A percentile compares a stretch with the other conserved stretches of the same genome.
These are phyloP conservation scores for Limnodromus scolopaceus DNA, from an alignment of 2,797 vertebrate species.

Conservation along the genomic window DNA sequence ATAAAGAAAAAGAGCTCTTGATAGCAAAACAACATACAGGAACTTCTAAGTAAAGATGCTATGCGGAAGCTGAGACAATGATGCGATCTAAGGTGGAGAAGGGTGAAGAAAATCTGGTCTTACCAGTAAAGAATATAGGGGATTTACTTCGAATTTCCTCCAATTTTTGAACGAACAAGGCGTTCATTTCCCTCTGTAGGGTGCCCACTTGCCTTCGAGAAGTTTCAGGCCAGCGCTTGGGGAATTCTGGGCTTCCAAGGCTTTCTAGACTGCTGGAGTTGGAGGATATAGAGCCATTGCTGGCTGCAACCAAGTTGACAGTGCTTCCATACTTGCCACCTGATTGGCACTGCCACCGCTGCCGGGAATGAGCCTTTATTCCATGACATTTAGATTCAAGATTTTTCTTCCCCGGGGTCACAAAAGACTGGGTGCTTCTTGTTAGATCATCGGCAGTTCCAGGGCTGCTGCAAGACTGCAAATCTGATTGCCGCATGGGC, in stretches of 20 bases:
- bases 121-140: constrained; percentile 94
- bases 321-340: constrained; percentile 78
- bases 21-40: constrained; percentile 8
- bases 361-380: constrained; percentile 71
- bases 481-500: constrained; percentile 21
- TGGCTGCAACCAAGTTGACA: constrained; percentile 64
- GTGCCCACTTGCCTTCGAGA: constrained; percentile 88
- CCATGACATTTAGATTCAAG: constrained; percentile 68
- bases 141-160: constrained; percentile 95
- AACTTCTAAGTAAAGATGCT: constrained; percentile 26
- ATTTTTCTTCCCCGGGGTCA: constrained; percentile 66
- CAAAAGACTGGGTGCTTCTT: constrained; percentile 68
- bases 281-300: constrained; percentile 80
- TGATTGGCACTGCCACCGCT: constrained; percentile 73
- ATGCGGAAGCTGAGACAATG: constrained; percentile 29
- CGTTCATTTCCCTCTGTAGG: constrained; percentile 96
- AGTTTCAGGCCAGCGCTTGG: constrained; percentile 79
- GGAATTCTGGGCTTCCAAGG: constrained; percentile 82
- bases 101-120: constrained; percentile 79
- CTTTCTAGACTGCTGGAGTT: constrained; percentile 88
- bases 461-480: constrained; percentile 52
- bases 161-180: constrained; percentile 94
- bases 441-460: constrained; percentile 28
- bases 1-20: not conserved
- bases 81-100: constrained; percentile 40